These are phyloP conservation scores for Vandiemenella viatica DNA, from an alignment of 2,888 invertebrate species.

Conservation along the genomic window DNA sequence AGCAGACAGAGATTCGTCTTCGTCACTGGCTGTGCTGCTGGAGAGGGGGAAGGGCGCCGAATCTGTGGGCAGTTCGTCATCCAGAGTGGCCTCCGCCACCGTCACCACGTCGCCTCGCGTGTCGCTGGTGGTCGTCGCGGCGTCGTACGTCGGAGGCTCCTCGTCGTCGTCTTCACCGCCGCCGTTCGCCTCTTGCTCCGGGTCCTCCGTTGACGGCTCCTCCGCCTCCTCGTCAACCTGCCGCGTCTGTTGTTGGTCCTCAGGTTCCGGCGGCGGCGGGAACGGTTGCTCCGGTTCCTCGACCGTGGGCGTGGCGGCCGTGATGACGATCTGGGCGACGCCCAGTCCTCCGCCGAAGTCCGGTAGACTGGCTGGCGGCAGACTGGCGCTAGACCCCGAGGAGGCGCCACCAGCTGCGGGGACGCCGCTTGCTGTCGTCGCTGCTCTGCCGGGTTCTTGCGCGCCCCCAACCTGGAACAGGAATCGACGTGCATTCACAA, in stretches of 20 bases:
- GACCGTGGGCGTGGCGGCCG: constrained; percentile 83
- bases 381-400: constrained; percentile 7
- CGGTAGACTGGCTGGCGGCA: constrained; percentile 27
- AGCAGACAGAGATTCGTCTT: constrained; percentile 39
- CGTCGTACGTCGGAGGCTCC: constrained; percentile 15
- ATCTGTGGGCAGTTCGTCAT: constrained; percentile 40
- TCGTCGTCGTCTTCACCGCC: constrained; percentile 15
- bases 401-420: background rate
- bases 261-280: constrained; percentile 35
- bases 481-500: too few relatives aligned
- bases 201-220: constrained; percentile 8
- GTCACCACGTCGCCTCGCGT: constrained; percentile 16
- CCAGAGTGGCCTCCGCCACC: constrained; percentile 19
- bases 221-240: constrained; percentile 21
- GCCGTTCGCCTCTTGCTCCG: constrained; percentile 4
- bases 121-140: constrained; percentile 6
- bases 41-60: constrained; percentile 43
- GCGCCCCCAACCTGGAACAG: background rate
- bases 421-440: background rate
- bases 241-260: constrained; percentile 21
- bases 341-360: constrained; percentile 48
- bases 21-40: constrained; percentile 52
- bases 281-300: constrained; percentile 72
- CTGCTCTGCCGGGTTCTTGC: background rate
- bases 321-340: constrained; percentile 82